These are phyloP conservation scores for Turdus rufiventris DNA, from an alignment of 2,113 vertebrate species.

Conservation along the genomic window DNA sequence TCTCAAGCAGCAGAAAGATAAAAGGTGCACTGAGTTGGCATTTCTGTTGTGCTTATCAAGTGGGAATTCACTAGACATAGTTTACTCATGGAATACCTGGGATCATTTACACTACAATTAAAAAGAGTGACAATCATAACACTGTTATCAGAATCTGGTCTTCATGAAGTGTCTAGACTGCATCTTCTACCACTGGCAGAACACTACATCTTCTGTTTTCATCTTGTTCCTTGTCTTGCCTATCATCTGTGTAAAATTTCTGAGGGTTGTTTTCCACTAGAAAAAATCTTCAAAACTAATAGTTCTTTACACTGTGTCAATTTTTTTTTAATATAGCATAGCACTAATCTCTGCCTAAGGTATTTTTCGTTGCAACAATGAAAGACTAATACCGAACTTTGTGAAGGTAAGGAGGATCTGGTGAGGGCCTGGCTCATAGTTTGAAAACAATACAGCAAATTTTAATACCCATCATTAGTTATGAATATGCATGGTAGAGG, in stretches of 20 bases:
- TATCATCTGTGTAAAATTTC: background rate
- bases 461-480: background rate
- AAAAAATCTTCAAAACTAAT: background rate
- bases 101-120: background rate
- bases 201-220: background rate
- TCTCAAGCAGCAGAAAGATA: background rate
- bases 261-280: background rate
- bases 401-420: background rate
- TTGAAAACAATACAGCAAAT: background rate
- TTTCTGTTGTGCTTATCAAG: background rate
- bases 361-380: background rate
- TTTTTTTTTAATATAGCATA: background rate
- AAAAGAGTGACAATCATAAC: background rate
- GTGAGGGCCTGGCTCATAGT: background rate
- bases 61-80: background rate
- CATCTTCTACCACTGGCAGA: background rate
- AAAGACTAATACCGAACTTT: background rate
- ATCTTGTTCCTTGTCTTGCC: background rate
- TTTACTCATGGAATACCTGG: background rate
- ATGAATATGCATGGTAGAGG: background rate
- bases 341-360: background rate
- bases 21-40: background rate
- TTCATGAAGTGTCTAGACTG: background rate
- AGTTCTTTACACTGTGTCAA: background rate
- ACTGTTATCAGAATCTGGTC: background rate